phyloP scores from a whole-genome alignment of 2,113 vertebrate species.

The Eptesicus fuscus region DNA sequence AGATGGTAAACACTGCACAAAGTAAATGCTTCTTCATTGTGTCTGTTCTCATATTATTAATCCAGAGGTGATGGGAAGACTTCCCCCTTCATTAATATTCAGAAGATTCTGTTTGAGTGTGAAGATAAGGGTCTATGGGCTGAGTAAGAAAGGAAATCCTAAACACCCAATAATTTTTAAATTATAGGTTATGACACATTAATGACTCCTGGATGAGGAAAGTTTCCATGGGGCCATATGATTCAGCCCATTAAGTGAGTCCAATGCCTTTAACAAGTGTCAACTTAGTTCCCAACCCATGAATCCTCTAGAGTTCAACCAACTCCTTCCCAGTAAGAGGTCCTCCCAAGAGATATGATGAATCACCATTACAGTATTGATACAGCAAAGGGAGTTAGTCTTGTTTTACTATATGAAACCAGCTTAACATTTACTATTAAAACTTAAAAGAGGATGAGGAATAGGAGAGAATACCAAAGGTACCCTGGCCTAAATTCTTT shows the following conservation, averaged over 20 bases:
- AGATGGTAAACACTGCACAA: not conserved
- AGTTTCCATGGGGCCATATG: constrained; percentile 75
- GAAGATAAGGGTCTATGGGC: constrained; percentile 59
- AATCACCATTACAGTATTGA: constrained; percentile 25
- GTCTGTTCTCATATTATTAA: not conserved
- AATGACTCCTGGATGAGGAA: constrained; percentile 64
- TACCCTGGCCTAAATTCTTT: not conserved
- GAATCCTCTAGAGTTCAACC: constrained; percentile 50
- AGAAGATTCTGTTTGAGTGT: constrained; percentile 38
- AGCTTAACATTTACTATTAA: not conserved
- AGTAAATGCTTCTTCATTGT: rapidly evolving
- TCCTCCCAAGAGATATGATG: constrained; percentile 28
- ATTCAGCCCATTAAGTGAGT: constrained; percentile 64
- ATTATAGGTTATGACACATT: constrained; percentile 75
- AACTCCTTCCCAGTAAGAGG: constrained; percentile 29
- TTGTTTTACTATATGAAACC: not conserved
- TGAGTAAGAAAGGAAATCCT: constrained; percentile 42
- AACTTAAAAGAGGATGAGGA: not conserved
- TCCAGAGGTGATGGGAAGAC: not conserved
- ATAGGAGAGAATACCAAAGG: not conserved
- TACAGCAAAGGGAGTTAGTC: constrained; percentile 5
- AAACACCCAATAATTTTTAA: constrained; percentile 78
- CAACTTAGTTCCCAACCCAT: constrained; percentile 52
- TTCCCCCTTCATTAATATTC: not conserved
- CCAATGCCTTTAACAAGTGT: not conserved